Evolutionary conservation across 1,140 invertebrate species (phyloP).

Genomic region (Tribolium madens): DNA sequence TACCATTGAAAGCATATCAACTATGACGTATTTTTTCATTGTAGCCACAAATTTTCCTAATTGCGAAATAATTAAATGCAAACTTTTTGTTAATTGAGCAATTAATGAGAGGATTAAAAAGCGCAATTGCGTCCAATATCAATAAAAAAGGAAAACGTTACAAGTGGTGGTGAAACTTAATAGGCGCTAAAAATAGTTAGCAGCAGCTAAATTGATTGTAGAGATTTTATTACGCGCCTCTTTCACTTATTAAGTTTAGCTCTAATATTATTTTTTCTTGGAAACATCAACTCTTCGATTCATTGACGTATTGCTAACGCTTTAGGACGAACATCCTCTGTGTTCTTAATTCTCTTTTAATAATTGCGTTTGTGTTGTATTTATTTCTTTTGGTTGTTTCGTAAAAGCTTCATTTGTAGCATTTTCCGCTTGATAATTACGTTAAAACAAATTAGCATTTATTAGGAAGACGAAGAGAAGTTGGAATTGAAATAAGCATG

Average conservation of each 20-base stretch:
- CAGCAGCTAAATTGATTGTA: slow-evolving; percentile 23
- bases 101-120: neutral
- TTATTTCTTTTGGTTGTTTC: neutral
- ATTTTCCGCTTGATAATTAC: slow-evolving; percentile 28
- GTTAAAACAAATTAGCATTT: slow-evolving; percentile 38
- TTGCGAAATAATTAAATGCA: no score
- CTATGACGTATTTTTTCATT: slow-evolving; percentile 12
- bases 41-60: neutral
- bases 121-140: neutral
- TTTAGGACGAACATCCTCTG: neutral
- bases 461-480: slow-evolving; percentile 6
- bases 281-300: neutral
- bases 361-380: neutral
- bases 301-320: neutral
- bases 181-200: slow-evolving; percentile 32
- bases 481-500: neutral
- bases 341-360: neutral
- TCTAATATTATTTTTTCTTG: slow-evolving; percentile 19
- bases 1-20: slow-evolving; percentile 10
- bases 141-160: neutral
- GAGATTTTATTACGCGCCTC: slow-evolving; percentile 27
- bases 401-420: slow-evolving; percentile 12
- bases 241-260: slow-evolving; percentile 25
- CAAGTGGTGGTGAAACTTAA: slow-evolving; percentile 13
- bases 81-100: no score